These are phyloP conservation scores for Dysmachus trigonus DNA, from an alignment of 2,888 invertebrate genomes.

Conservation along the genomic window DNA sequence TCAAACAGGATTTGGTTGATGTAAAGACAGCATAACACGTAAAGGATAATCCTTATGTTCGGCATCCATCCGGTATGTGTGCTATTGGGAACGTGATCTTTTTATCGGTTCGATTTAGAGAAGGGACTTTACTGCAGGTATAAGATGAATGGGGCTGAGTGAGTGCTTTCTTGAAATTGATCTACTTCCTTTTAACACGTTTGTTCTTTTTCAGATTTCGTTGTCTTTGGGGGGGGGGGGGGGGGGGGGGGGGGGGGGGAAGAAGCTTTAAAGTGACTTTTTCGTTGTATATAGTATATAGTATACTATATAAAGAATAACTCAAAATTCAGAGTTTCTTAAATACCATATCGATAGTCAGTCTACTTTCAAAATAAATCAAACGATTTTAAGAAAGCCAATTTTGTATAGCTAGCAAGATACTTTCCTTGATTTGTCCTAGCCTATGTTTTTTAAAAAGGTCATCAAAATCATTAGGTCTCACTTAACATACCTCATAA, in stretches of 20 bases:
- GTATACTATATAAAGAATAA: too few species aligned
- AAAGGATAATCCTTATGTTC: background rate
- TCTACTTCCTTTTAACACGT: background rate
- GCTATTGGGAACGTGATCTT: background rate
- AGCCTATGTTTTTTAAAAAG: too few species aligned
- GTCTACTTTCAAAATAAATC: too few species aligned
- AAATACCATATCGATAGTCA: too few species aligned
- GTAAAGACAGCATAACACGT: background rate
- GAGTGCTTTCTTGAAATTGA: background rate
- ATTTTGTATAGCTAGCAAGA: too few species aligned
- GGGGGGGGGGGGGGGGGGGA: too few species aligned
- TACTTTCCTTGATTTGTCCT: too few species aligned
- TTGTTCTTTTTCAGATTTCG: background rate
- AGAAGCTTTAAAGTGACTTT: background rate
- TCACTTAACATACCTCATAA: too few species aligned
- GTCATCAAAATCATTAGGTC: too few species aligned
- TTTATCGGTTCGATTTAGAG: conserved; percentile 1
- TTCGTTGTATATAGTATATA: background rate
- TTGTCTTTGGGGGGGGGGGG: background rate
- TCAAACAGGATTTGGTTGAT: background rate
- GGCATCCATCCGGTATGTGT: background rate
- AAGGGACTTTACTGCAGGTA: background rate
- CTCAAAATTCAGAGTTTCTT: too few species aligned
- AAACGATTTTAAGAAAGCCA: too few species aligned
- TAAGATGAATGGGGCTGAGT: background rate